These are phyloP conservation scores for Drosophila jambulina DNA, from an alignment of 1,140 invertebrate genomes.

Conservation along the genomic window DNA sequence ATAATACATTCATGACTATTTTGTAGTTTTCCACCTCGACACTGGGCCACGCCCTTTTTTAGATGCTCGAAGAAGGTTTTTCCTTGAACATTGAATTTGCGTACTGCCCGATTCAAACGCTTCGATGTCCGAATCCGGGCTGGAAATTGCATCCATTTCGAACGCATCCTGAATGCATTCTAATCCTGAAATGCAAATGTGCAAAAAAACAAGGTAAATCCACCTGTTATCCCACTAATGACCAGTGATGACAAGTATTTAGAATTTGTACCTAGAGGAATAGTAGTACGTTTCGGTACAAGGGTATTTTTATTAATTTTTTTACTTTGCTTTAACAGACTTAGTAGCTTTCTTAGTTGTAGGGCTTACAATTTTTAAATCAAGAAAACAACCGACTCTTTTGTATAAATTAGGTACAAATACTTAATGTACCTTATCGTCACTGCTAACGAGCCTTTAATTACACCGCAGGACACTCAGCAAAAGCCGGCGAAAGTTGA, in stretches of 20 bases:
- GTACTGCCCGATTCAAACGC: background rate
- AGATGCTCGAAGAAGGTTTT: background rate
- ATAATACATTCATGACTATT: background rate
- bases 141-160: background rate
- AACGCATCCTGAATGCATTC: background rate
- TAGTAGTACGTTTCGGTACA: too few relatives aligned
- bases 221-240: background rate
- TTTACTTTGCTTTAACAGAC: too few relatives aligned
- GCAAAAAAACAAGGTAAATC: background rate
- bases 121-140: background rate
- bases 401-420: background rate
- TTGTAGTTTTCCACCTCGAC: background rate
- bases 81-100: background rate
- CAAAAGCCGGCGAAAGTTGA: background rate
- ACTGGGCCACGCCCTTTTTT: background rate
- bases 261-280: background rate
- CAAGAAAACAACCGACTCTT: too few relatives aligned
- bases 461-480: background rate
- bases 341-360: too few relatives aligned
- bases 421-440: background rate
- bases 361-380: too few relatives aligned
- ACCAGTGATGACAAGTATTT: constrained; percentile 1
- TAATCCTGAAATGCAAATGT: background rate
- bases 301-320: too few relatives aligned
- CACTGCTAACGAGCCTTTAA: constrained; percentile 28